A percentile compares a stretch with the other conserved stretches of the same genome.
These are phyloP conservation scores for Scelioninae gen. 1 DNA, from an alignment of 2,888 invertebrate species.

Conservation along the genomic window DNA sequence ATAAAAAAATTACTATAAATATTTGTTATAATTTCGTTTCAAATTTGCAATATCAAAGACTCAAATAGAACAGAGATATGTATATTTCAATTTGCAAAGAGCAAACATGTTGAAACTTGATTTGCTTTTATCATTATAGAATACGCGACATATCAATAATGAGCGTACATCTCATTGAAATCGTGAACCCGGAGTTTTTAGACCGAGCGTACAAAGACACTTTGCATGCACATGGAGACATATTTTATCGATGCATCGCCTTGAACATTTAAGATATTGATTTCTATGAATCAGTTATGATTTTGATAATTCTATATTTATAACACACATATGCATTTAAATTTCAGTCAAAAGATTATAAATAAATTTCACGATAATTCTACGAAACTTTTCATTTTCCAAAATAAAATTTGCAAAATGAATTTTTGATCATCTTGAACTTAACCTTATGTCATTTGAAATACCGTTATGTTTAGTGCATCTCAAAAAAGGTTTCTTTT, in stretches of 20 bases:
- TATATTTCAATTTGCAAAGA: conserved; percentile 2
- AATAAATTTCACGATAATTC: background rate
- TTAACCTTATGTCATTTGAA: background rate
- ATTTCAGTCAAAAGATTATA: background rate
- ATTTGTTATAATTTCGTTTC: too few species aligned
- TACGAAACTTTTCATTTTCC: background rate
- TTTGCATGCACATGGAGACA: background rate
- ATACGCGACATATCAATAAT: background rate
- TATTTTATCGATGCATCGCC: conserved; percentile 26
- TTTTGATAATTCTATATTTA: conserved; percentile 23
- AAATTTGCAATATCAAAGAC: too few species aligned
- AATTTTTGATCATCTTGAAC: conserved; percentile 1
- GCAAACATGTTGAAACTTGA: conserved; percentile 18
- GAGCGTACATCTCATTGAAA: conserved; percentile 22
- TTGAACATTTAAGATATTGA: conserved; percentile 33
- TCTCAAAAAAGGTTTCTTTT: background rate
- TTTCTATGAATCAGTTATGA: conserved; percentile 26
- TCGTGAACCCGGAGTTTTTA: conserved; percentile 16
- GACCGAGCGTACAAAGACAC: conserved; percentile 19
- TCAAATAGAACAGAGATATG: too few species aligned
- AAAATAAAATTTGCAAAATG: background rate
- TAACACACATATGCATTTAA: background rate
- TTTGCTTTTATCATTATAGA: background rate
- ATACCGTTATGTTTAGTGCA: background rate
- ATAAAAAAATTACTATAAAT: too few species aligned